phyloP scores from a whole-genome alignment of 2,113 vertebrate species.

The Brachypodius melanocephalos region DNA sequence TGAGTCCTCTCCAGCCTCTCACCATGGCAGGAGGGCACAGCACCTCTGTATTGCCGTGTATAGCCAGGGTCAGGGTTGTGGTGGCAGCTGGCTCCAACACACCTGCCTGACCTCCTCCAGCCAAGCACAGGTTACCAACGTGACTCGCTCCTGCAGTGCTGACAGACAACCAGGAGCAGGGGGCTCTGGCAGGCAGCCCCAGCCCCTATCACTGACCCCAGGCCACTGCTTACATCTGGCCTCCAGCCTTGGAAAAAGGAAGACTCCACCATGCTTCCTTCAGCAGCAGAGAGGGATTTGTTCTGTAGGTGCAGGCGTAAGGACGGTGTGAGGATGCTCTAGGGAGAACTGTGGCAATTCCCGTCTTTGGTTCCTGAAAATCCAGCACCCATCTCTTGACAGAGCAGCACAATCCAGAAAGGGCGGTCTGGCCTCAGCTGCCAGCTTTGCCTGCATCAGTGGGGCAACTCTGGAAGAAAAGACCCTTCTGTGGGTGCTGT shows the following conservation, averaged over 20 bases:
- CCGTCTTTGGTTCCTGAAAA: neutral
- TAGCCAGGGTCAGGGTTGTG: neutral
- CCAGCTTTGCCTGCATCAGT: neutral
- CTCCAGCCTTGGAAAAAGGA: neutral
- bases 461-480: neutral
- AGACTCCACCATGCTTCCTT: neutral
- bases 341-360: neutral
- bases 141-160: neutral
- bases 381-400: neutral
- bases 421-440: neutral
- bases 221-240: neutral
- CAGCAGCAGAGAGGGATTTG: neutral
- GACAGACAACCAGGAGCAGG: neutral
- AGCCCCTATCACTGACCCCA: accelerated
- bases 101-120: neutral
- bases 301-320: neutral
- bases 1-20: neutral
- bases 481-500: neutral
- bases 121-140: neutral
- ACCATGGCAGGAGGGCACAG: neutral
- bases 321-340: neutral
- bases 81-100: neutral
- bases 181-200: neutral
- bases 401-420: neutral
- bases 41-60: neutral